Evolutionary conservation across 2,113 vertebrate genomes (phyloP), one percentile per base, ranked within the genome.

Genomic region (Prinia subflava): DNA sequence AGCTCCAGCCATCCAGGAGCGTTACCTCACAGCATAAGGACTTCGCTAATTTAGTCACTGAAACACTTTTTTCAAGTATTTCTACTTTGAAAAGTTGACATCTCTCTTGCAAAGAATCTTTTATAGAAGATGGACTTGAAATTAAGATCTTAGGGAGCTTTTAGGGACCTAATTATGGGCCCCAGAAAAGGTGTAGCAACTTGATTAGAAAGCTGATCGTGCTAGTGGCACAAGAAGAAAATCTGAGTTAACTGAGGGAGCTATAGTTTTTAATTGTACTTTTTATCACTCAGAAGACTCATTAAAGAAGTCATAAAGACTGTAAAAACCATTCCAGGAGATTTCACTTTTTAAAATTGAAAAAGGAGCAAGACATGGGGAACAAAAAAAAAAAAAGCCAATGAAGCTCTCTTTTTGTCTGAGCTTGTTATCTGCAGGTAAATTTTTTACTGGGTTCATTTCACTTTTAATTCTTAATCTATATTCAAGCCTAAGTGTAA

Each of bases 381-480:
- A 87, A 41, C 17, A n/a, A 55, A 47, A 87, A 30, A 23, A 57
- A 62, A 78, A 73, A 71, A 79, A 56, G 15, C 28, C 74, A 21
- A 10, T 30, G 41, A 59, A 80, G 57, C 11, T 91, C 69, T 73
- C 42, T 82, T 71, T 85, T 91, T 49, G 47, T 53, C 73, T 89
- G 60, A 89, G 80, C 63, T 82, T 84, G 49, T 73, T 91, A 47
- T 87, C 83, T 91, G 73, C 75, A 87, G 71, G 46, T 90, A 90
- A 86, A 75, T 91, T 73, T 88, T 94, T 95, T 71, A 73, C 63
- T 80, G 44, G 65, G 35, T 77, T 95, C 77, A 70, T 86, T 95
- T 92, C 21, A 55, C 63, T 89, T 87, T 91, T 89, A 95, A 88
- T 96, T 96, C 81, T 92, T 91, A 94, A 90, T 95, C 76, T 90